phyloP scores from a whole-genome alignment of 2,888 invertebrate species.

The Epinotia nisella region DNA sequence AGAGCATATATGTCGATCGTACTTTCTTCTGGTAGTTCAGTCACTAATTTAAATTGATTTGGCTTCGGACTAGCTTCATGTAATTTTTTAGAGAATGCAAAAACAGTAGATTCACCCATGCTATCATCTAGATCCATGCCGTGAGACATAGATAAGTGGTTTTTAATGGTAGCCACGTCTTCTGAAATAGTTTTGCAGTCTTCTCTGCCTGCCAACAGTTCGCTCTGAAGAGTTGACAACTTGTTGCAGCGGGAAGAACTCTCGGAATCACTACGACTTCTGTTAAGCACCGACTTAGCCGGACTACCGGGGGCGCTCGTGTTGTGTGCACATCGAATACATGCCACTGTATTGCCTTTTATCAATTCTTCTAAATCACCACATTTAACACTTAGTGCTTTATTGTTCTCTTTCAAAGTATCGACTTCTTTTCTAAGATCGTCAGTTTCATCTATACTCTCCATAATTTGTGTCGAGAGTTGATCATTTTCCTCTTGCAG shows the following conservation, averaged over 20 bases:
- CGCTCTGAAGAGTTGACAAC: constrained; percentile 74
- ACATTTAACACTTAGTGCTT: constrained; percentile 56
- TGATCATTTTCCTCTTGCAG: constrained; percentile 82
- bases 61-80: constrained; percentile 50
- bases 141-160: constrained; percentile 65
- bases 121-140: constrained; percentile 72
- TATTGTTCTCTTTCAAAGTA: constrained; percentile 57
- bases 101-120: constrained; percentile 61
- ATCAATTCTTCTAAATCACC: constrained; percentile 52
- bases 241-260: constrained; percentile 71
- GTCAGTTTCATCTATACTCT: constrained; percentile 83
- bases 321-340: constrained; percentile 40
- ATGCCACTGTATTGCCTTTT: constrained; percentile 35
- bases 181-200: constrained; percentile 76
- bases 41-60: constrained; percentile 56
- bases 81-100: constrained; percentile 56
- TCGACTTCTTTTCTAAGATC: constrained; percentile 71
- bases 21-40: constrained; percentile 59
- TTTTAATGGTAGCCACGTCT: constrained; percentile 76
- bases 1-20: constrained; percentile 58
- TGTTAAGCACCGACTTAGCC: constrained; percentile 62
- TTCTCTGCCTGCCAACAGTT: constrained; percentile 73
- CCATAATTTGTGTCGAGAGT: constrained; percentile 85
- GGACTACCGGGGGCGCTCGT: constrained; percentile 47
- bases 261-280: constrained; percentile 73